These are phyloP conservation scores for Psittacara wagleri DNA, from an alignment of 2,113 vertebrate species.

Conservation along the genomic window DNA sequence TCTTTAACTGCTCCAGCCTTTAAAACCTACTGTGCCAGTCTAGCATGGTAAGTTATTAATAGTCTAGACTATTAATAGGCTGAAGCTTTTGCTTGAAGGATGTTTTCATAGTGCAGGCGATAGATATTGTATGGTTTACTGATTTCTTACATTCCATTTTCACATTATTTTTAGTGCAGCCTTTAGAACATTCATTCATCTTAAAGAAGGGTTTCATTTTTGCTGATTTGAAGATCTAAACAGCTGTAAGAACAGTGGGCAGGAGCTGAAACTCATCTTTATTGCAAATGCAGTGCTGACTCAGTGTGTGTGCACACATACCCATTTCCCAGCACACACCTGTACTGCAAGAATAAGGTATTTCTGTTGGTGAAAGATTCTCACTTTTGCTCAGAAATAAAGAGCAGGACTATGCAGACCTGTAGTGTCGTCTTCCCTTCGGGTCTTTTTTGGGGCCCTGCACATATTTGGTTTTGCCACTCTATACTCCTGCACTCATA, in stretches of 20 bases:
- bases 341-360: neutral
- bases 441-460: neutral
- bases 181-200: neutral
- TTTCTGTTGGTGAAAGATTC: neutral
- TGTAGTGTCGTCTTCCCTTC: neutral
- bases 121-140: neutral
- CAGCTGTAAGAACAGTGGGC: neutral
- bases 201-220: neutral
- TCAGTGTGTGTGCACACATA: rapidly evolving
- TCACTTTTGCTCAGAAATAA: neutral
- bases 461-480: neutral
- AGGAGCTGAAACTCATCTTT: neutral
- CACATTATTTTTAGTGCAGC: neutral
- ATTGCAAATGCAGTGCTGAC: neutral
- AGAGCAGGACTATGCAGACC: neutral
- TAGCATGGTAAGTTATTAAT: neutral
- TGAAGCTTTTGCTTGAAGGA: neutral
- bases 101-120: neutral
- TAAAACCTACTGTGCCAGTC: neutral
- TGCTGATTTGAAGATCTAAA: neutral
- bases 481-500: neutral
- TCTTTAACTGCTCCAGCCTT: neutral
- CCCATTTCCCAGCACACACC: neutral
- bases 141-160: neutral
- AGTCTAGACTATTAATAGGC: neutral